These are phyloP conservation scores for Papilio elwesi DNA, from an alignment of 2,888 invertebrate species.

Conservation along the genomic window DNA sequence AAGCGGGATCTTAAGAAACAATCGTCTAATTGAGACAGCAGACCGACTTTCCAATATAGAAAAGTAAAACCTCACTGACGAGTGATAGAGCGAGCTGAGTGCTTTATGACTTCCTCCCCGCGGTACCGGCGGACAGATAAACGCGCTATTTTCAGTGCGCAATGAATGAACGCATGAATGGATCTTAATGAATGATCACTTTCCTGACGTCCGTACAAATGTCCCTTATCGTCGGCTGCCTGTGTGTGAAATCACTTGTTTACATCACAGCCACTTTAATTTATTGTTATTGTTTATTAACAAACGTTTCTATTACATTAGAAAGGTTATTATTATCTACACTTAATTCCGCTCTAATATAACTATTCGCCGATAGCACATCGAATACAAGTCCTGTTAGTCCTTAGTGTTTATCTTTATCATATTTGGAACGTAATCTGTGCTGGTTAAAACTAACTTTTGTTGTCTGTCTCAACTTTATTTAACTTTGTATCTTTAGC, in stretches of 20 bases:
- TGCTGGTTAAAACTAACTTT: too few species aligned
- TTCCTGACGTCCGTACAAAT: slow-evolving; percentile 47
- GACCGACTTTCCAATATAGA: slow-evolving; percentile 28
- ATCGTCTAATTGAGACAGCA: not conserved
- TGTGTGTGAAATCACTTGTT: slow-evolving; percentile 32
- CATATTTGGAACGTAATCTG: not conserved
- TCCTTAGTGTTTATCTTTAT: not conserved
- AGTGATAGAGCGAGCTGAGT: slow-evolving; percentile 68
- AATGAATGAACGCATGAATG: slow-evolving; percentile 71
- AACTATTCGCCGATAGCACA: too few species aligned
- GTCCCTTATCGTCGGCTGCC: slow-evolving; percentile 31
- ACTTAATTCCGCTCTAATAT: not conserved
- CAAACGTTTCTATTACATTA: slow-evolving; percentile 4
- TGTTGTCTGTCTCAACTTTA: too few species aligned
- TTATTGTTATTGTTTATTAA: slow-evolving; percentile 18
- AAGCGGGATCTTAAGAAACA: not conserved
- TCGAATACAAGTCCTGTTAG: not conserved
- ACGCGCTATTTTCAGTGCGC: slow-evolving; percentile 65
- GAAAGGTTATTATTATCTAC: not conserved
- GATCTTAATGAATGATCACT: slow-evolving; percentile 62
- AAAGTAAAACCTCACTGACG: slow-evolving; percentile 62
- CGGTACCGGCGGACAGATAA: slow-evolving; percentile 61
- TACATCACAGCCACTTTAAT: slow-evolving; percentile 15
- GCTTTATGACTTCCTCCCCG: slow-evolving; percentile 76
- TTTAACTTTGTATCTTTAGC: too few species aligned